Conservation (phyloP, 2,113 vertebrate genomes). For the Holacanthus passer region DNA sequence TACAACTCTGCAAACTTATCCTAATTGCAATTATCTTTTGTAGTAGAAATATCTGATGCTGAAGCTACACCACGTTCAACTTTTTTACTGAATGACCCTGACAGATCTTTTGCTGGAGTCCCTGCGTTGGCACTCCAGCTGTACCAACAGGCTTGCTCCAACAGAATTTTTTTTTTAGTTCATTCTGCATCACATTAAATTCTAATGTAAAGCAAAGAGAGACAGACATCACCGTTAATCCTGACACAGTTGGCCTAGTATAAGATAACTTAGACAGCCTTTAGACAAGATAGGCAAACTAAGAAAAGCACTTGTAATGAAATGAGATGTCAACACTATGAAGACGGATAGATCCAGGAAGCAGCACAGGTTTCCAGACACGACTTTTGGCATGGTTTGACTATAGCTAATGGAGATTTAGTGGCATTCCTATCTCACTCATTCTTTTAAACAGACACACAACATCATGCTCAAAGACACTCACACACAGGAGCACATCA, state of each 20-base stretch:
- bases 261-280: neutral
- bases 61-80: neutral
- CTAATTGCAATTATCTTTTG: neutral
- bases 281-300: neutral
- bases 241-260: neutral
- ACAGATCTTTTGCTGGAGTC: too few relatives aligned
- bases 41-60: neutral
- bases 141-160: neutral
- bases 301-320: neutral
- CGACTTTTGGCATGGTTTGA: neutral
- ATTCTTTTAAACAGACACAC: neutral
- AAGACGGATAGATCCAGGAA: slow-evolving; percentile 14
- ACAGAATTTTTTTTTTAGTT: neutral
- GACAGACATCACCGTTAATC: neutral
- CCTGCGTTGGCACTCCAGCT: neutral
- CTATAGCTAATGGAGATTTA: neutral
- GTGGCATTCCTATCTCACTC: neutral
- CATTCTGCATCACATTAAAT: neutral
- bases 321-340: neutral
- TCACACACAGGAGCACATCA: neutral
- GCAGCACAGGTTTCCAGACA: slow-evolving; percentile 5
- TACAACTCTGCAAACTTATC: neutral
- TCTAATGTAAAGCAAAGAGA: neutral
- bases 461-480: neutral
- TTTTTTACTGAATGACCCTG: neutral